phyloP scores from a whole-genome alignment of 2,797 vertebrate species.

The Champsocephalus gunnari region DNA sequence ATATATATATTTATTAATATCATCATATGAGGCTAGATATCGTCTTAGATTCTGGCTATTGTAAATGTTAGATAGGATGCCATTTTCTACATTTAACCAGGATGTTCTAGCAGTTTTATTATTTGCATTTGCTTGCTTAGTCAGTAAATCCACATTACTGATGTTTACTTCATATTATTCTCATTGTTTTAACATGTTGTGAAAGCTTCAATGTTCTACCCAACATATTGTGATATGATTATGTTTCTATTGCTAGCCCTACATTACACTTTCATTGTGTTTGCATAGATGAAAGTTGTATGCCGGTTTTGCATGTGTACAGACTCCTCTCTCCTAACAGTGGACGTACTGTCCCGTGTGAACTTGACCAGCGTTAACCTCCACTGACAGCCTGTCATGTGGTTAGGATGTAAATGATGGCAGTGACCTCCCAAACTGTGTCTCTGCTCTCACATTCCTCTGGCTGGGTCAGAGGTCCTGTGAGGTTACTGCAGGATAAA shows the following conservation, averaged over 20 bases:
- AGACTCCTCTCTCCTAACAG: conserved; percentile 25
- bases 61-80: too few relatives aligned
- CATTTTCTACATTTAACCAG: too few relatives aligned
- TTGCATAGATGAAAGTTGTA: conserved; percentile 16
- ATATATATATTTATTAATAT: too few relatives aligned
- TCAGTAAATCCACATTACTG: too few relatives aligned
- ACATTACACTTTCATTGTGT: neutral
- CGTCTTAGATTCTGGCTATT: too few relatives aligned
- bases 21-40: too few relatives aligned
- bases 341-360: conserved; percentile 66
- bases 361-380: conserved; percentile 80
- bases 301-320: conserved; percentile 29
- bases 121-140: too few relatives aligned
- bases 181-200: too few relatives aligned
- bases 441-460: conserved; percentile 65
- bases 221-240: too few relatives aligned
- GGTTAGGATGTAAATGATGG: conserved; percentile 78
- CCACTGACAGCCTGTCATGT: conserved; percentile 73
- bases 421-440: conserved; percentile 66
- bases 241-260: neutral
- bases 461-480: conserved; percentile 62
- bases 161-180: too few relatives aligned
- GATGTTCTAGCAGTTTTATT: too few relatives aligned
- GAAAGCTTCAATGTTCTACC: too few relatives aligned
- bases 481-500: conserved; percentile 60